Conservation (phyloP, 2,888 invertebrate genomes). For the Pammene aurita region DNA sequence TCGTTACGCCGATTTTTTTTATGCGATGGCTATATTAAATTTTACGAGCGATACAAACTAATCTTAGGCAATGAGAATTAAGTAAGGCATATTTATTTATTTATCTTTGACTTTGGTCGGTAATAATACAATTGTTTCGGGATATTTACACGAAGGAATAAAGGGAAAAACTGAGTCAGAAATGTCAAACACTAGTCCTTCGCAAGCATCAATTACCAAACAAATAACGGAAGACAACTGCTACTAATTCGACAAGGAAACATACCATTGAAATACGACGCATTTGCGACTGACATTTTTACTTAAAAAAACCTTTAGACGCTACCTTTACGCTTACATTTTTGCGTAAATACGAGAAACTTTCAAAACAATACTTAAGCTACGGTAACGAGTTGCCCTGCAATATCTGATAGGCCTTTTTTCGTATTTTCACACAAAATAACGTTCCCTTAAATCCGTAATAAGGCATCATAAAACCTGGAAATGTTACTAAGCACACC, state of each 20-base stretch:
- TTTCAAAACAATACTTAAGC: conserved; percentile 30
- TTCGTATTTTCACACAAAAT: conserved; percentile 24
- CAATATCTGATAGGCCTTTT: conserved; percentile 25
- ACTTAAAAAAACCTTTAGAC: background rate
- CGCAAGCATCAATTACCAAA: background rate
- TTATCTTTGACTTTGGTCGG: too few relatives aligned
- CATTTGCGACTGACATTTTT: conserved; percentile 7
- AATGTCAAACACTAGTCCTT: background rate
- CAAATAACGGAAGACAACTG: conserved; percentile 14
- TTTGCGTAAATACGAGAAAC: conserved; percentile 24
- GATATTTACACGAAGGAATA: too few relatives aligned
- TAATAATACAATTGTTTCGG: too few relatives aligned
- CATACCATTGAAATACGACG: background rate
- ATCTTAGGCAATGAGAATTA: too few relatives aligned
- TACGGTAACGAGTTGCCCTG: conserved; percentile 29
- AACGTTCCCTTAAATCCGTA: conserved; percentile 28
- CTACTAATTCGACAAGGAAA: conserved; percentile 6
- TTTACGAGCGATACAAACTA: too few relatives aligned
- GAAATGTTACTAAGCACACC: conserved; percentile 39
- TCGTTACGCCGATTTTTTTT: too few relatives aligned
- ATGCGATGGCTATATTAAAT: too few relatives aligned
- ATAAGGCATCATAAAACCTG: conserved; percentile 32
- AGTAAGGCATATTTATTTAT: too few relatives aligned
- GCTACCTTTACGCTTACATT: conserved; percentile 8
- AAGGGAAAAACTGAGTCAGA: background rate